These are phyloP conservation scores for Metellina segmentata DNA, from an alignment of 2,888 invertebrate genomes.

Conservation along the genomic window DNA sequence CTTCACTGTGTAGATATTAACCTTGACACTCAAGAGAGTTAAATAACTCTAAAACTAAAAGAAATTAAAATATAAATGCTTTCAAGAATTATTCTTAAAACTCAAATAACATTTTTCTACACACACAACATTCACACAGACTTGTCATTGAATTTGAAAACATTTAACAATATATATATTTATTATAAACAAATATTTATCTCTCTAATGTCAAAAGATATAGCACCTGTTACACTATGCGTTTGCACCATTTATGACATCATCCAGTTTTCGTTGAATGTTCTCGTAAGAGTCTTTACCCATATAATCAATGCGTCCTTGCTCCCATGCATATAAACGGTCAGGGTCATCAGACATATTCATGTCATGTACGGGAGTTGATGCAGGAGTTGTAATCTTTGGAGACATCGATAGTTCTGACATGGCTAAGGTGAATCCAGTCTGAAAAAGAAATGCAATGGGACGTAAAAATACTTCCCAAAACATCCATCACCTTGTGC, in stretches of 20 bases:
- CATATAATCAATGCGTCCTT: constrained; percentile 96
- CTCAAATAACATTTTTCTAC: too few species aligned
- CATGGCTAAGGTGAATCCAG: not conserved
- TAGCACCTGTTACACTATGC: not conserved
- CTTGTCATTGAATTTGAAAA: not conserved
- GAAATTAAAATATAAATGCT: too few species aligned
- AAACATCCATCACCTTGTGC: too few species aligned
- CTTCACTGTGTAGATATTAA: too few species aligned
- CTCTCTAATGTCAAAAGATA: not conserved
- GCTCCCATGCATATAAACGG: constrained; percentile 82
- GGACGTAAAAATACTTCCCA: too few species aligned
- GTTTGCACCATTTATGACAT: constrained; percentile 57
- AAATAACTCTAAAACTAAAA: too few species aligned
- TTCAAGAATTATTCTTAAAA: too few species aligned
- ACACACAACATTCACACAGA: not conserved
- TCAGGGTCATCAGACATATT: constrained; percentile 6
- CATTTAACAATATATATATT: not conserved
- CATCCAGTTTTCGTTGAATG: constrained; percentile 88
- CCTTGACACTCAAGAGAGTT: too few species aligned
- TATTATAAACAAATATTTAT: not conserved
- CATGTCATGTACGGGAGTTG: not conserved
- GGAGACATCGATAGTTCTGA: constrained; percentile 19
- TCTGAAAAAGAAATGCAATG: not conserved
- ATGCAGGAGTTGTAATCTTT: not conserved
- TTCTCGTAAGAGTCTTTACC: constrained; percentile 97